Evolutionary conservation across 1,140 invertebrate species (phyloP).

Genomic region (Ptiloglossa arizonensis): DNA sequence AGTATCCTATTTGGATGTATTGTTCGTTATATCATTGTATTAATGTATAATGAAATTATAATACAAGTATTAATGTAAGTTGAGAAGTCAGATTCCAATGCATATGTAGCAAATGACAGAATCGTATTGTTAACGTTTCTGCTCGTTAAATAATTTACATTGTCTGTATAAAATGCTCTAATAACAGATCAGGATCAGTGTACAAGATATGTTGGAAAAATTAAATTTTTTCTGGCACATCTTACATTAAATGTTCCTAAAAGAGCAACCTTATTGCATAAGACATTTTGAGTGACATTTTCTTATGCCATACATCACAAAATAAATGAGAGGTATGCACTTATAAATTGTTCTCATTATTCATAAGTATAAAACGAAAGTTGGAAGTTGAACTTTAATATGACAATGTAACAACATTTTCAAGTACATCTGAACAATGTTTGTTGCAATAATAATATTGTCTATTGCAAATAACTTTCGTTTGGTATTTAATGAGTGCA

Average conservation of each 20-base stretch:
- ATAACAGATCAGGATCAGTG: conserved; percentile 42
- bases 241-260: conserved; percentile 60
- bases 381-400: conserved; percentile 20
- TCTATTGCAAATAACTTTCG: conserved; percentile 34
- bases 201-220: conserved; percentile 39
- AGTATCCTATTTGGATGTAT: conserved; percentile 47
- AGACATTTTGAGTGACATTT: conserved; percentile 39
- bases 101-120: conserved; percentile 45
- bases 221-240: conserved; percentile 35
- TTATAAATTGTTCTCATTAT: conserved; percentile 44
- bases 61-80: conserved; percentile 55
- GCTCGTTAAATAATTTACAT: conserved; percentile 46
- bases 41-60: conserved; percentile 54
- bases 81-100: conserved; percentile 29
- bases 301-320: conserved; percentile 22
- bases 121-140: conserved; percentile 48
- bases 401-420: conserved; percentile 20
- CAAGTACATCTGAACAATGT: conserved; percentile 11
- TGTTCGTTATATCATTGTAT: conserved; percentile 53
- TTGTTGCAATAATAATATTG: conserved; percentile 17
- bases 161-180: conserved; percentile 45
- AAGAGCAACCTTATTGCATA: conserved; percentile 32
- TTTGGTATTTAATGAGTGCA: conserved; percentile 52
- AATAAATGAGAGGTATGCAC: background rate
- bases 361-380: conserved; percentile 50